Evolutionary conservation across 2,113 vertebrate species (phyloP).

Genomic region (Guaruba guarouba): DNA sequence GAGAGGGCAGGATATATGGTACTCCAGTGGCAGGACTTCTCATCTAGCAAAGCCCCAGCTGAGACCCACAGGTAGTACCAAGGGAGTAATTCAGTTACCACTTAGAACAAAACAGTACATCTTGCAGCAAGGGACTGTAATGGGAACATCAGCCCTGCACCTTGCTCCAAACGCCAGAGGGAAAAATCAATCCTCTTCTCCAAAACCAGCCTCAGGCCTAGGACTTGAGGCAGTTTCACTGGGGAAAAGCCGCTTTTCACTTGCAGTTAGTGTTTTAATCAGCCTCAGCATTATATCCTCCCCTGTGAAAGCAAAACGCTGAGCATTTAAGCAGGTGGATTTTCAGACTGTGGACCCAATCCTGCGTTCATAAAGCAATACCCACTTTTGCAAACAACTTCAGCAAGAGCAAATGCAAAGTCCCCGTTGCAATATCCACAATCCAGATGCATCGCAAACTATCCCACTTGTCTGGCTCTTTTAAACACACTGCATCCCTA

Average conservation of each 20-base stretch:
- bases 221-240: neutral
- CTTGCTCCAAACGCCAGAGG: neutral
- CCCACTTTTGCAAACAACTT: neutral
- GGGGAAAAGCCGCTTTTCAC: neutral
- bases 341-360: neutral
- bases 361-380: neutral
- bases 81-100: neutral
- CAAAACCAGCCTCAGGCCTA: neutral
- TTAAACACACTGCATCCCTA: neutral
- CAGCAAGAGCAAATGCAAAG: neutral
- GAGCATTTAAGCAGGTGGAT: slow-evolving; percentile 30
- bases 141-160: rapidly evolving
- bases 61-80: neutral
- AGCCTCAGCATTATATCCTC: neutral
- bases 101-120: neutral
- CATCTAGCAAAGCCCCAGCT: neutral
- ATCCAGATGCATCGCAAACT: neutral
- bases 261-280: neutral
- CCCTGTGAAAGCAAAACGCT: neutral
- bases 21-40: neutral
- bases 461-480: neutral
- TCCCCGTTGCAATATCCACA: neutral
- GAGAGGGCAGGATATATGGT: neutral
- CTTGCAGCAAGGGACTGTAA: neutral
- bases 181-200: neutral